Conservation (phyloP, 2,888 invertebrate genomes). For the Seira ritae region DNA sequence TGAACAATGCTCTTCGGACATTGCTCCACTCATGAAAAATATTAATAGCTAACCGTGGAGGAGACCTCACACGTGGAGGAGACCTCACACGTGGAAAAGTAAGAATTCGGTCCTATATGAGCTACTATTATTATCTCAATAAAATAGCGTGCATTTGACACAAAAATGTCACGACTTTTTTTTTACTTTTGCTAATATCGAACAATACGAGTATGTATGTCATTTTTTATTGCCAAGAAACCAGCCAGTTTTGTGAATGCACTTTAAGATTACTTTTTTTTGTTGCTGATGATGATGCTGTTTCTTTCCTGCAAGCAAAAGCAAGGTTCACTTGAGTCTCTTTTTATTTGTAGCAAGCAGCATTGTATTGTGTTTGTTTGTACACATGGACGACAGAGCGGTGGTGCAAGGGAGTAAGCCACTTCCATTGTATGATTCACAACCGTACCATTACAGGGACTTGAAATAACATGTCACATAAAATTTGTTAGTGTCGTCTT, state of each 20-base stretch:
- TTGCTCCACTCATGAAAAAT: too few species aligned
- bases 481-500: conserved; percentile 25
- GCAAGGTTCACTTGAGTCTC: background rate
- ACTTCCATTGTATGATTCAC: conserved; percentile 28
- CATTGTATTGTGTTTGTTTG: background rate
- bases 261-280: conserved; percentile 3
- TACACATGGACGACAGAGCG: background rate
- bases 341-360: background rate
- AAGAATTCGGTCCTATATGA: too few species aligned
- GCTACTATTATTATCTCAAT: conserved; percentile 12
- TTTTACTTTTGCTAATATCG: conserved; percentile 37
- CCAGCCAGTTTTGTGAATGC: conserved; percentile 13
- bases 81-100: too few species aligned
- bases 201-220: conserved; percentile 33
- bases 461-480: conserved; percentile 42
- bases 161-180: conserved; percentile 47
- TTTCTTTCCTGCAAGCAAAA: conserved; percentile 19
- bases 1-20: too few species aligned
- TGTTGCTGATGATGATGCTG: conserved; percentile 32
- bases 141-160: conserved; percentile 38
- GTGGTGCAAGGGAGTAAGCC: background rate
- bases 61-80: too few species aligned
- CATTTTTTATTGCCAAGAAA: conserved; percentile 31
- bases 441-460: background rate
- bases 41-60: too few species aligned